Evolutionary conservation across 2,113 vertebrate genomes (phyloP).

Genomic region (Hippoglossus stenolepis): DNA sequence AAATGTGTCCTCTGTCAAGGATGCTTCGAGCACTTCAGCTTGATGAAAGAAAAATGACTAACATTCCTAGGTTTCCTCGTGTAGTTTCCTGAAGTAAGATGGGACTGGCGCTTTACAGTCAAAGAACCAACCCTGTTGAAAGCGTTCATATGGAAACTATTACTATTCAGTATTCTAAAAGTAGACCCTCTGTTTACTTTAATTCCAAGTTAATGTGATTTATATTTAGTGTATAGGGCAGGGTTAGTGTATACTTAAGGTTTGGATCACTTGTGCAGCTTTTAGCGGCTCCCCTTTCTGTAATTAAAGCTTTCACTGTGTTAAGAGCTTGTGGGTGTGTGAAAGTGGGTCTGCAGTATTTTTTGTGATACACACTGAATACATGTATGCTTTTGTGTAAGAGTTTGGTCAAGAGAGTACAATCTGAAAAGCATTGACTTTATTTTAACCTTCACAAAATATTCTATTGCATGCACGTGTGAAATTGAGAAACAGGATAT

Average conservation of each 20-base stretch:
- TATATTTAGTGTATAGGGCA: constrained; percentile 68
- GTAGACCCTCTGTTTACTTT: constrained; percentile 57
- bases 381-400: constrained; percentile 20
- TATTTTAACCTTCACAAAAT: constrained; percentile 5
- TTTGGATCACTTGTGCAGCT: constrained; percentile 72
- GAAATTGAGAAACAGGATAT: constrained; percentile 28
- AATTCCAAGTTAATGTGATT: constrained; percentile 58
- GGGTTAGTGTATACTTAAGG: constrained; percentile 72
- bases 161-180: constrained; percentile 50
- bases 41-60: not conserved
- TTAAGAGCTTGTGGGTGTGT: constrained; percentile 64
- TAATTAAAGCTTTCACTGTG: constrained; percentile 76
- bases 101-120: not conserved
- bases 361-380: constrained; percentile 35
- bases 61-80: constrained; percentile 1
- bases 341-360: constrained; percentile 30
- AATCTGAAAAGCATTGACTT: constrained; percentile 39
- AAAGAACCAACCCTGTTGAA: constrained; percentile 21
- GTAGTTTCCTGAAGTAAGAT: not conserved
- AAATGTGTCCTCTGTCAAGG: not conserved
- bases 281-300: constrained; percentile 62
- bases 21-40: not conserved
- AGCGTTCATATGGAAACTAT: constrained; percentile 45
- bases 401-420: constrained; percentile 3
- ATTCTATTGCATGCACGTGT: constrained; percentile 25